Evolutionary conservation across 2,888 invertebrate genomes (phyloP).

Genomic region (Drosophila lacicola): DNA sequence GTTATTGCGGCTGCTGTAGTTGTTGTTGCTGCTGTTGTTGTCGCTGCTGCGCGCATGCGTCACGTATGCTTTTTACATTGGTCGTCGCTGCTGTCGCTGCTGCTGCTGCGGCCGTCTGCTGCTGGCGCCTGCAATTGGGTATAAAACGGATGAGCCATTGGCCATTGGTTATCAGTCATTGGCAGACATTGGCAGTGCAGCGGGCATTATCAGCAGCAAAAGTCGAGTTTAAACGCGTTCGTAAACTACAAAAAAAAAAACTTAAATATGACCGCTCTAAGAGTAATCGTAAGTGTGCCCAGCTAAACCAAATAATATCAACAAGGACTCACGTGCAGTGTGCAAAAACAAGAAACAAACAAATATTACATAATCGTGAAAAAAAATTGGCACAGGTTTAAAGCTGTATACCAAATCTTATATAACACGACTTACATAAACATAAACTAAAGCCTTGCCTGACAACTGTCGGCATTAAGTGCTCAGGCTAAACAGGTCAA

Average conservation of each 20-base stretch:
- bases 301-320: not conserved
- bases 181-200: conserved; percentile 80
- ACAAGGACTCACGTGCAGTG: conserved; percentile 28
- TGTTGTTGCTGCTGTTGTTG: conserved; percentile 23
- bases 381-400: too few species aligned
- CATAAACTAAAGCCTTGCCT: not conserved
- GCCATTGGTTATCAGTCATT: conserved; percentile 83
- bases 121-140: conserved; percentile 65
- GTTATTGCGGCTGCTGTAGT: conserved; percentile 9
- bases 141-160: conserved; percentile 84
- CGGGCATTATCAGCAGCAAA: conserved; percentile 56
- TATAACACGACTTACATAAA: conserved; percentile 3
- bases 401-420: conserved; percentile 5
- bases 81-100: conserved; percentile 29
- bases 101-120: conserved; percentile 14
- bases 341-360: not conserved
- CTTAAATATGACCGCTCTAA: conserved; percentile 80
- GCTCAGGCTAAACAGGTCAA: not conserved
- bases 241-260: conserved; percentile 16
- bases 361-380: conserved; percentile 9
- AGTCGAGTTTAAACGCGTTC: conserved; percentile 33
- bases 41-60: conserved; percentile 20
- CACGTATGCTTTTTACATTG: conserved; percentile 28
- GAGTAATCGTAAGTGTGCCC: conserved; percentile 82
- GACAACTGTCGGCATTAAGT: conserved; percentile 8